Base-by-base conservation (phyloP, 2,888 invertebrate species). In the Eugnorisma glareosa region DNA sequence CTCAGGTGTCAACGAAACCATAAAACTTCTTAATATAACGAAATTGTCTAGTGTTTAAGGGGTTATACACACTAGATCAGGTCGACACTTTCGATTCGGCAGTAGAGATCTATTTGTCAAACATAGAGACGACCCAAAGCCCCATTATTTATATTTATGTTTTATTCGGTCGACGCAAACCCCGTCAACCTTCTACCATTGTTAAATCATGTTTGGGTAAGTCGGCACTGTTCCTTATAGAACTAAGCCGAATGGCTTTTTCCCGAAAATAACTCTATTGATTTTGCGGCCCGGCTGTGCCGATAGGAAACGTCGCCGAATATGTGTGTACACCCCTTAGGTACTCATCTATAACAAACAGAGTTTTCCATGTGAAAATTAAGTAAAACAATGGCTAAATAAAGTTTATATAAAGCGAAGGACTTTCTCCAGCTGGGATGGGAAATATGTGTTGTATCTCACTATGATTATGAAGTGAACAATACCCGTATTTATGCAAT, bases 401-500 rank as follows among this genome's bases (percentile, higher is more conserved):
- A 86, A 88, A 83, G 83, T 87, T 85, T 86, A 88, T 86, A 86
- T 82, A 87, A 87, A 88, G 75, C 67, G 75, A 73, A 87, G 86
- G 85, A 90, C 91, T 91, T 91, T 91, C 91, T 88, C 91, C 75
- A 69, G 75, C 84, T 89, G 90, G 90, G 90, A 90, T 87, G 87
- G 87, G 87, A 91, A 91, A 84, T 79, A 83, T 83, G 68, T 66
- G 72, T 78, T 74, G 81, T 83, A 84, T 86, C 86, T 83, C 83
- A 76, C 85, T 79, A 63, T 57, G 78, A 80, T 86, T 89, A 86
- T 85, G 71, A 79, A 67, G n/a, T 88, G 90, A 93, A 94, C 94
- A 94, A 93, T 94, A 93, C 92, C 82, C 75, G 88, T 89, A 90
- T 95, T 95, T 94, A 94, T 94, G 95, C 93, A 95, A 95, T 81